phyloP scores from a whole-genome alignment of 2,113 vertebrate species.

The Rhinopomastus cyanomelas region DNA sequence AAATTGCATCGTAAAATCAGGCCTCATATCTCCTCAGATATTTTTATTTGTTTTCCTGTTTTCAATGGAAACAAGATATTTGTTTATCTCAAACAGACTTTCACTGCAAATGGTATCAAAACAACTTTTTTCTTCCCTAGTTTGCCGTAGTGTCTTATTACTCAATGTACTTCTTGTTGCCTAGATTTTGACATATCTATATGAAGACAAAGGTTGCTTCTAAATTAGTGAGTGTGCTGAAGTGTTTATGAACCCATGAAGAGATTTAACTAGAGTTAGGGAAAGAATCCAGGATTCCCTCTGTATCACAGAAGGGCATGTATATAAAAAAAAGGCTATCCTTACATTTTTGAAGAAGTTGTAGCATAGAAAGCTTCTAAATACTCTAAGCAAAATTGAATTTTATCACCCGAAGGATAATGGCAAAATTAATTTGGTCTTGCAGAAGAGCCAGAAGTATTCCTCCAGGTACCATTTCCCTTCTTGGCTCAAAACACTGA shows the following conservation, averaged over 20 bases:
- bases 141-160: not conserved
- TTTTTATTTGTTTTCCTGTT: not conserved
- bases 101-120: not conserved
- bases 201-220: not conserved
- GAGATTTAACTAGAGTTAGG: not conserved
- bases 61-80: not conserved
- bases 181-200: not conserved
- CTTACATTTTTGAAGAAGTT: not conserved
- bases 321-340: not conserved
- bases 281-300: not conserved
- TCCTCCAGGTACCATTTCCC: not conserved
- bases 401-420: conserved; percentile 4
- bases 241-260: not conserved
- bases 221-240: not conserved
- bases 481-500: not conserved
- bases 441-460: not conserved
- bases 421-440: conserved; percentile 1
- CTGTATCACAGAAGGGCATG: not conserved
- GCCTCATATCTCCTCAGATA: not conserved
- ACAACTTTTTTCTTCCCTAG: not conserved
- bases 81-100: not conserved
- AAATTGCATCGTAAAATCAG: not conserved
- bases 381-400: not conserved
- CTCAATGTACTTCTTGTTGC: not conserved
- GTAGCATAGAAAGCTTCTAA: not conserved